Percentiles rank a stretch among this genome's conserved stretches.
These are phyloP conservation scores for Phaenicophaeus curvirostris DNA, from an alignment of 2,797 vertebrate species.

Conservation along the genomic window DNA sequence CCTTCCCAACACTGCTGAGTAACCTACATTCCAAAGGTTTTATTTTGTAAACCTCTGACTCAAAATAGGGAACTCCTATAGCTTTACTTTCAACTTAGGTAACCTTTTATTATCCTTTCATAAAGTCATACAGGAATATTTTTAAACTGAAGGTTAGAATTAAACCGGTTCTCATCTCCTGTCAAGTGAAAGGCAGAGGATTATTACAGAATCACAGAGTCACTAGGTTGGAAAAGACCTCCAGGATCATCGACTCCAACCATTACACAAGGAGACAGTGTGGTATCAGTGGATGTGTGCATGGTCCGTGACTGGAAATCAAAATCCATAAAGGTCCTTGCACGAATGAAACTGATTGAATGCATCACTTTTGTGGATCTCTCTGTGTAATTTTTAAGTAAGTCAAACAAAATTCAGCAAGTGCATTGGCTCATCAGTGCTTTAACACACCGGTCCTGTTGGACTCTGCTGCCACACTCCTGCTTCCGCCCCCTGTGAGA, in stretches of 20 bases:
- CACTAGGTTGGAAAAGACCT: too few relatives aligned
- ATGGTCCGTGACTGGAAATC: neutral
- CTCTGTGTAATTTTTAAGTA: neutral
- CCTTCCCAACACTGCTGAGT: neutral
- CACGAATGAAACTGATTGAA: slow-evolving; percentile 2
- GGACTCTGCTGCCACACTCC: too few relatives aligned
- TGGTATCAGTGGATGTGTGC: neutral
- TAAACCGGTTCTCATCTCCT: neutral
- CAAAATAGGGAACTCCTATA: neutral
- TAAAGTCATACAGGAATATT: neutral
- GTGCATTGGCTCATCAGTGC: neutral
- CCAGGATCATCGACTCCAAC: too few relatives aligned
- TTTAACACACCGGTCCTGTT: neutral
- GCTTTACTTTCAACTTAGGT: neutral
- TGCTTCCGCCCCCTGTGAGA: too few relatives aligned
- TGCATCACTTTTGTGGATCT: neutral
- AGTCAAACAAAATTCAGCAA: neutral
- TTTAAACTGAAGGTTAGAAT: neutral
- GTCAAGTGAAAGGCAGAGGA: neutral
- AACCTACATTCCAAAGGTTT: neutral
- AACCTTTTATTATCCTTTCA: neutral
- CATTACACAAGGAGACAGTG: neutral
- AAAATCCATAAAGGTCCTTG: neutral
- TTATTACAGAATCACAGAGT: too few relatives aligned
- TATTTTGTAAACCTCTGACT: neutral